Evolutionary conservation across 2,113 vertebrate genomes (phyloP).

Genomic region (Rutilus rutilus): DNA sequence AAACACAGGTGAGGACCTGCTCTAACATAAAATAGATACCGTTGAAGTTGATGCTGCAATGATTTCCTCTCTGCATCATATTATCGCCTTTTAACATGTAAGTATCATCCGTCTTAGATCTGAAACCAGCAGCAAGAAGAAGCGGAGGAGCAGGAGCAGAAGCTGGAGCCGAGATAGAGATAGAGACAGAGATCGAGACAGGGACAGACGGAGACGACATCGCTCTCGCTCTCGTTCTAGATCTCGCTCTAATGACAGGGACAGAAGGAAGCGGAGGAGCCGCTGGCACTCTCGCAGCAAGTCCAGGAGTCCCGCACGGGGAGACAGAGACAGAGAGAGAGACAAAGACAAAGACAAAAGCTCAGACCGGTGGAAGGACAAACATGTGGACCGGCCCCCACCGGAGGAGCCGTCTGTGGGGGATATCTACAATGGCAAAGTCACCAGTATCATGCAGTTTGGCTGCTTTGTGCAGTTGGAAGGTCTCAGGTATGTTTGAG

Average conservation of each 20-base stretch:
- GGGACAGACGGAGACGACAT: conserved; percentile 74
- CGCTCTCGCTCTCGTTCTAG: conserved; percentile 83
- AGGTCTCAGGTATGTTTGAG: conserved; percentile 83
- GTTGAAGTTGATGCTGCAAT: background rate
- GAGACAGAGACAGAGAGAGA: conserved; percentile 70
- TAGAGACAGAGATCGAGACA: conserved; percentile 72
- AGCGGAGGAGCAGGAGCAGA: conserved; percentile 83
- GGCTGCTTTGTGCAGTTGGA: conserved; percentile 98
- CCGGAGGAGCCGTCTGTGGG: conserved; percentile 94
- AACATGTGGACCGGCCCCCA: conserved; percentile 91
- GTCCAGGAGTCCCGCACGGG: conserved; percentile 78
- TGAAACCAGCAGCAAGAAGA: conserved; percentile 73
- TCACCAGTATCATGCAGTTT: conserved; percentile 99
- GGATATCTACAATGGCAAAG: conserved; percentile 96
- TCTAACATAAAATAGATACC: background rate
- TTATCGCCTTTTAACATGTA: background rate
- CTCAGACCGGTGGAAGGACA: conserved; percentile 90
- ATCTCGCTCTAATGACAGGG: conserved; percentile 82
- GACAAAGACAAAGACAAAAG: conserved; percentile 71
- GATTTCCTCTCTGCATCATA: background rate
- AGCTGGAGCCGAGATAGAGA: conserved; percentile 75
- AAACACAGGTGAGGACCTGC: conserved; percentile 78
- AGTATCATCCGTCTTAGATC: conserved; percentile 55
- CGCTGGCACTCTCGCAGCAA: conserved; percentile 77
- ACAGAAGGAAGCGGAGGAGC: conserved; percentile 69